A percentile compares a stretch with the other conserved stretches of the same genome.
phyloP scores from a whole-genome alignment of 2,888 invertebrate species.

The Tipula unca region DNA sequence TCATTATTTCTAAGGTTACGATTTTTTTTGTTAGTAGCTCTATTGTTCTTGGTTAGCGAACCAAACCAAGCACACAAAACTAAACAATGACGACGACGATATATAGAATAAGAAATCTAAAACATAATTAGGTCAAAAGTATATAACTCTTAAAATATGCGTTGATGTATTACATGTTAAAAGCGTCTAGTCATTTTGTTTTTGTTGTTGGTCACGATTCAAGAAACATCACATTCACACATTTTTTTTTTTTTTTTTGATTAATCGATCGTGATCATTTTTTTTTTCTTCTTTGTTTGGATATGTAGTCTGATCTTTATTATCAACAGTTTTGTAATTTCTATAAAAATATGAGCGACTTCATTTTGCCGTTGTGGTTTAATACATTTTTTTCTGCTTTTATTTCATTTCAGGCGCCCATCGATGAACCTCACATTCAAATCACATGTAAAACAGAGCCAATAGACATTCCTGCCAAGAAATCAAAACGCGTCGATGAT shows the following conservation, averaged over 20 bases:
- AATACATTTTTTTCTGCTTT: slow-evolving; percentile 22
- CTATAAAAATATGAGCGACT: neutral
- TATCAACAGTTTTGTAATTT: neutral
- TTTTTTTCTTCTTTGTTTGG: neutral
- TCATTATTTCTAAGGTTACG: neutral
- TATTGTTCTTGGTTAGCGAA: slow-evolving; percentile 8
- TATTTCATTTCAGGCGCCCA: slow-evolving; percentile 34
- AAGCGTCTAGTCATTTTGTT: slow-evolving; percentile 15
- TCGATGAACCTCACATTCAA: slow-evolving; percentile 36
- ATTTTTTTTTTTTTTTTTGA: neutral
- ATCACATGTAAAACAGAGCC: slow-evolving; percentile 48
- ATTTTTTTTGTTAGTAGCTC: neutral
- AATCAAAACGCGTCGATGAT: slow-evolving; percentile 52
- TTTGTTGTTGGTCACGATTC: slow-evolving; percentile 15
- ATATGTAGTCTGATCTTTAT: neutral
- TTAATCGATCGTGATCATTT: neutral
- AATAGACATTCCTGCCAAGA: slow-evolving; percentile 58
- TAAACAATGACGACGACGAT: neutral
- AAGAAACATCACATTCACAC: slow-evolving; percentile 18
- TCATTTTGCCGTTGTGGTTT: neutral
- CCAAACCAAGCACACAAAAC: neutral
- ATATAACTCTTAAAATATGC: slow-evolving; percentile 14
- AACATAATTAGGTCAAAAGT: slow-evolving; percentile 8
- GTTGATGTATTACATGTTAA: slow-evolving; percentile 16
- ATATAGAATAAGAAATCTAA: neutral